phyloP scores from a whole-genome alignment of 2,888 invertebrate species.

The Steinernema carpocapsae region DNA sequence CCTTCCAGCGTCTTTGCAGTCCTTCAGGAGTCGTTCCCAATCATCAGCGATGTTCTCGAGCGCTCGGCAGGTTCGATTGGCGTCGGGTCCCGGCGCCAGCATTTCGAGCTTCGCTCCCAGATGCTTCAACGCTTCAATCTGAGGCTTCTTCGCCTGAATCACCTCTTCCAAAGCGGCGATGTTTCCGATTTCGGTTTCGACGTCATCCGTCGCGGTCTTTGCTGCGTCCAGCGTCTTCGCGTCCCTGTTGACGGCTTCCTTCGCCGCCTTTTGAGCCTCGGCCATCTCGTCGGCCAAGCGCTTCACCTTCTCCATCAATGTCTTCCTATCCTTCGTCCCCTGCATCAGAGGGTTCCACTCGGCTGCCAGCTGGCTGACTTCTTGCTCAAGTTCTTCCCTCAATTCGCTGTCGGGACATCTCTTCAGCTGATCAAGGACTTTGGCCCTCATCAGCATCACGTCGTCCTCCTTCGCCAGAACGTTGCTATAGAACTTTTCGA shows the following conservation, averaged over 20 bases:
- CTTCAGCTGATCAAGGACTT: conserved; percentile 73
- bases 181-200: background rate
- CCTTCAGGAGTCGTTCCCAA: conserved; percentile 51
- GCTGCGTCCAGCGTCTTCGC: conserved; percentile 45
- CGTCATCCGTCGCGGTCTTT: conserved; percentile 47
- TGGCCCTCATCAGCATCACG: conserved; percentile 88
- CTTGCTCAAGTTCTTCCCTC: conserved; percentile 79
- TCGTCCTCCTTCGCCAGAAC: conserved; percentile 89
- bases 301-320: conserved; percentile 49
- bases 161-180: conserved; percentile 14
- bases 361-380: conserved; percentile 75
- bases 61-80: conserved; percentile 54
- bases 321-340: conserved; percentile 78
- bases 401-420: conserved; percentile 74
- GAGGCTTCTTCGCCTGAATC: conserved; percentile 31
- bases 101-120: conserved; percentile 48
- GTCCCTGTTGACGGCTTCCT: conserved; percentile 49
- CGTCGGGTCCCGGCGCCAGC: conserved; percentile 56
- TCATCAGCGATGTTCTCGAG: conserved; percentile 56
- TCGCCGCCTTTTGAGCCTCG: conserved; percentile 44
- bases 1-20: conserved; percentile 49
- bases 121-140: conserved; percentile 48
- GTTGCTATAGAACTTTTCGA: conserved; percentile 81
- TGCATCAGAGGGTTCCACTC: conserved; percentile 90
- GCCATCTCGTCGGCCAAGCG: conserved; percentile 50